Conservation (phyloP, 92 coral and sea anemone genomes). For the Hydrozoanthus gracilis region DNA sequence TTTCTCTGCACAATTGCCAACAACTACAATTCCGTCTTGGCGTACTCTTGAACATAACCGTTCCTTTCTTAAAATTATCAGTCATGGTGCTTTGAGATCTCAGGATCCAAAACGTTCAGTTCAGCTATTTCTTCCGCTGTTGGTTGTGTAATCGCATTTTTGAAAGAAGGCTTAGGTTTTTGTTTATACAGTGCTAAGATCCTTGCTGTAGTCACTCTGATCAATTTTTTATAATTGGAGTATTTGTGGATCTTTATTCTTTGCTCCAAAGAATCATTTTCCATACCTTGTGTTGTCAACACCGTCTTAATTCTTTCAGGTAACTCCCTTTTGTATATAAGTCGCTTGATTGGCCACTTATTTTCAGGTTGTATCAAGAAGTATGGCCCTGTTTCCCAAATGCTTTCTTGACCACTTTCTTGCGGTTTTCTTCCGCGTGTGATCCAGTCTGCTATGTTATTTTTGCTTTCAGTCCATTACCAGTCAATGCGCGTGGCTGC, state of each 20-base stretch:
- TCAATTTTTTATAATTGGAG: constrained; percentile 34
- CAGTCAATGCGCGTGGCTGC: constrained; percentile 51
- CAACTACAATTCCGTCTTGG: constrained; percentile 14
- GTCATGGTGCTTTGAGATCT: constrained; percentile 6
- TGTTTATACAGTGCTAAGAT: constrained; percentile 43
- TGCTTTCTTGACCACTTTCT: constrained; percentile 12
- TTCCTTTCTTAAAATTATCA: constrained; percentile 30
- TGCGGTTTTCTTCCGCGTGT: constrained; percentile 25
- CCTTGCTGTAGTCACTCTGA: constrained; percentile 59
- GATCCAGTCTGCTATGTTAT: constrained; percentile 9
- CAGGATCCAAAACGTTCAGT: constrained; percentile 34
- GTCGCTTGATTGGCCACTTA: constrained; percentile 42
- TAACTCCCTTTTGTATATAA: neutral
- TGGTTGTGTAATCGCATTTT: constrained; percentile 17
- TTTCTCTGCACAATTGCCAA: constrained; percentile 34
- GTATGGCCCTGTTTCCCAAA: constrained; percentile 38
- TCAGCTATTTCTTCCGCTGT: constrained; percentile 8
- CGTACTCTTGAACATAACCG: constrained; percentile 51
- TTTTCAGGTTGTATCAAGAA: constrained; percentile 44
- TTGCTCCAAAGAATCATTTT: constrained; percentile 30
- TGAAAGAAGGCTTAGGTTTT: constrained; percentile 4
- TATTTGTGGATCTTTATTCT: constrained; percentile 44
- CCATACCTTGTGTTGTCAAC: constrained; percentile 16
- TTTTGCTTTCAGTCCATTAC: constrained; percentile 59
- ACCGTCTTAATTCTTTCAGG: constrained; percentile 39